phyloP scores from a whole-genome alignment of 2,888 invertebrate species.

The Cephus spinipes region DNA sequence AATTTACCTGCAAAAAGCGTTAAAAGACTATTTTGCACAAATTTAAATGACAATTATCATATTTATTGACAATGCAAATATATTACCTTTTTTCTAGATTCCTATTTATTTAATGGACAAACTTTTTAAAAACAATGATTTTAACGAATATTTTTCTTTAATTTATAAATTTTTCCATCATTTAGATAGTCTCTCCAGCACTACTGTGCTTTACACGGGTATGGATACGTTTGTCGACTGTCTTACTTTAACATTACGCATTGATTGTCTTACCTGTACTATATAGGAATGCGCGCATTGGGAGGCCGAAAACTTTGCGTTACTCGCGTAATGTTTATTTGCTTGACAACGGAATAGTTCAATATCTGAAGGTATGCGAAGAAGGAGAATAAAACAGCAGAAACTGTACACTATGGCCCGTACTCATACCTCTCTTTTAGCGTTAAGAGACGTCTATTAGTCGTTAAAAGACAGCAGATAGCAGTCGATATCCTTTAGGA shows the following conservation, averaged over 20 bases:
- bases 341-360: conserved; percentile 61
- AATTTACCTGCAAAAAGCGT: not conserved
- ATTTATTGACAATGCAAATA: not conserved
- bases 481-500: not conserved
- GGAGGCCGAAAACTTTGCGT: conserved; percentile 2
- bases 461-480: no score
- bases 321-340: conserved; percentile 46
- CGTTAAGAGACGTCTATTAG: no score
- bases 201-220: not conserved
- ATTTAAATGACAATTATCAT: not conserved
- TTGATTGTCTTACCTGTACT: not conserved
- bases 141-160: not conserved
- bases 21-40: not conserved
- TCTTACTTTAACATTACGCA: not conserved
- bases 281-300: not conserved
- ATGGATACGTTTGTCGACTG: not conserved
- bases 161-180: not conserved
- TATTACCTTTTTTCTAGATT: not conserved
- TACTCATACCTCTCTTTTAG: no score
- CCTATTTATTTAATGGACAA: not conserved
- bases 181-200: not conserved
- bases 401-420: not conserved
- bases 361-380: conserved; percentile 35
- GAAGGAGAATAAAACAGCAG: not conserved
- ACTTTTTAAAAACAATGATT: not conserved